A percentile compares a stretch with the other conserved stretches of the same genome.
Conservation (phyloP, 2,797 vertebrate genomes). For the Perdix hodgsoniae region DNA sequence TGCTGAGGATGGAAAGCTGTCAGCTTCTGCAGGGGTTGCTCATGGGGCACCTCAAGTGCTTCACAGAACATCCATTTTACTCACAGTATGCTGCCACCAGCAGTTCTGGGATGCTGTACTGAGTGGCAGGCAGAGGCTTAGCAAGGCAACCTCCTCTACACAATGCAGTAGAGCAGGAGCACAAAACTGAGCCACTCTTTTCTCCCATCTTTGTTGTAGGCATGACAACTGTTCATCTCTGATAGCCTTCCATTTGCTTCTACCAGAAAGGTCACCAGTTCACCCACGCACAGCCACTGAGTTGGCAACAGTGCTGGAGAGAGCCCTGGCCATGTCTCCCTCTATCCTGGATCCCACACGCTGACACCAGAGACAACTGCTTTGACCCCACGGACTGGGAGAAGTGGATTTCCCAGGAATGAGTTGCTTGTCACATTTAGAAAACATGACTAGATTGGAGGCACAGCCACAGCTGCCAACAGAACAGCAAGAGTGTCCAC, state of each 20-base stretch:
- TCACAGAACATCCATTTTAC: background rate
- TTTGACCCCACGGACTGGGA: background rate
- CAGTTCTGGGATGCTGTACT: background rate
- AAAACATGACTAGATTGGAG: background rate
- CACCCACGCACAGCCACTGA: background rate
- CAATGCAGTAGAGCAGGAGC: background rate
- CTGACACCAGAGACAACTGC: background rate
- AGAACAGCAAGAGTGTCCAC: background rate
- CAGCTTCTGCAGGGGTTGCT: background rate
- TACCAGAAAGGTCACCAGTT: background rate
- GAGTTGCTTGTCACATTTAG: background rate
- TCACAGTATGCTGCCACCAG: background rate
- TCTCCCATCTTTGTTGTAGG: background rate
- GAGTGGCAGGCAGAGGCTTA: background rate
- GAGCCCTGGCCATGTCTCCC: background rate
- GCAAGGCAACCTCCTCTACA: background rate
- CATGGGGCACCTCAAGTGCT: fast-evolving
- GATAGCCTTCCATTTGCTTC: background rate
- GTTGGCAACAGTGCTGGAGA: background rate
- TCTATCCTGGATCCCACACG: background rate
- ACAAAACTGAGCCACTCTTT: background rate
- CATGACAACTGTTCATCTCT: background rate
- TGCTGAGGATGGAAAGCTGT: background rate
- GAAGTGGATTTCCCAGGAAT: background rate
- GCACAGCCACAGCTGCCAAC: background rate